phyloP scores from a whole-genome alignment of 2,797 vertebrate genomes.

The Odontamblyopus rebecca region DNA sequence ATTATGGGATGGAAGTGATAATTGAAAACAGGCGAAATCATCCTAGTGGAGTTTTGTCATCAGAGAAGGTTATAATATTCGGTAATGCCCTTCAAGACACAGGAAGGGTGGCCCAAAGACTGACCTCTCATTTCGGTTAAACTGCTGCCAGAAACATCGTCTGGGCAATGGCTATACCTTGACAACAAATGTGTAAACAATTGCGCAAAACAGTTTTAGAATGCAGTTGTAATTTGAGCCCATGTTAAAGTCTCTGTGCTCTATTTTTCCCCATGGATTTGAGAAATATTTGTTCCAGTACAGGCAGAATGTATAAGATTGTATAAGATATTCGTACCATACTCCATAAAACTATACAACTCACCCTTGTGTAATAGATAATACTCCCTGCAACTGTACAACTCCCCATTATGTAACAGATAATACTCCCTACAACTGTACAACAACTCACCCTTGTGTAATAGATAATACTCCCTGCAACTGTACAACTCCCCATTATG shows the following conservation, averaged over 20 bases:
- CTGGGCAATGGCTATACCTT: slow-evolving; percentile 2
- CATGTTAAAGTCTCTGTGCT: background rate
- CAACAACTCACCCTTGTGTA: too few species aligned
- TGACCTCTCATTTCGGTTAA: background rate
- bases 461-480: too few species aligned
- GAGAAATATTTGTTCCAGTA: too few species aligned
- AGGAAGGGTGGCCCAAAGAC: background rate
- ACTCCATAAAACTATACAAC: too few species aligned
- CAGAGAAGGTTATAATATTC: slow-evolving; percentile 1
- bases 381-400: too few species aligned
- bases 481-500: too few species aligned
- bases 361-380: too few species aligned
- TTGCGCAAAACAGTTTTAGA: background rate
- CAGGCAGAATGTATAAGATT: too few species aligned
- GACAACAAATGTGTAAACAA: slow-evolving; percentile 5
- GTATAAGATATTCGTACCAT: too few species aligned
- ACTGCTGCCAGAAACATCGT: slow-evolving; percentile 10
- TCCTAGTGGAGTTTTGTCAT: background rate
- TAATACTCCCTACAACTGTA: too few species aligned
- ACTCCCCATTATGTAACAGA: too few species aligned
- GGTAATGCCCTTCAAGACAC: background rate
- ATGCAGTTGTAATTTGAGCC: background rate
- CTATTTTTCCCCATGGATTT: too few species aligned
- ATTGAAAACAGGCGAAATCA: slow-evolving; percentile 44
- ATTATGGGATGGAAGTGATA: slow-evolving; percentile 31